Percentiles rank a stretch among this genome's conserved stretches.
Evolutionary conservation across 92 coral and sea anemone species (phyloP).

Genomic region (Paramuricea clavata): DNA sequence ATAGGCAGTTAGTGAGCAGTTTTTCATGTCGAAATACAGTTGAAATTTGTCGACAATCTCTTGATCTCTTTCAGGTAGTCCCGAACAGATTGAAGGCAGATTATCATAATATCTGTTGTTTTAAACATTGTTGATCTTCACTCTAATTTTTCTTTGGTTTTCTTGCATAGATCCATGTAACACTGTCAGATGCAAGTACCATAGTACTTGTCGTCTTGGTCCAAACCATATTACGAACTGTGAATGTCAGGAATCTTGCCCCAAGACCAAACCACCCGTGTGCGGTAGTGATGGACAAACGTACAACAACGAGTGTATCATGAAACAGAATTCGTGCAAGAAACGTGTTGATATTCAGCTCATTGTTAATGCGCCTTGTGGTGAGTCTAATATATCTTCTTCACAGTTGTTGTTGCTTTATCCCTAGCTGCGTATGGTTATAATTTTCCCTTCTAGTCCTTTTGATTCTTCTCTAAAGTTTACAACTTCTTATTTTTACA

Average conservation of each 20-base stretch:
- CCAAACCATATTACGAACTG: conserved; percentile 65
- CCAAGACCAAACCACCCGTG: conserved; percentile 7
- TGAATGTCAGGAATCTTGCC: conserved; percentile 20
- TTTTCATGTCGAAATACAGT: no score
- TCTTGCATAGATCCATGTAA: conserved; percentile 75
- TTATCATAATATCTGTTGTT: no score
- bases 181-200: conserved; percentile 70
- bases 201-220: conserved; percentile 72
- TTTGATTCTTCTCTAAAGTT: not conserved
- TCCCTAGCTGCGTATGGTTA: no score
- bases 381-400: not conserved
- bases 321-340: conserved; percentile 32
- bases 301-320: conserved; percentile 31
- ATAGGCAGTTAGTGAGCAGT: no score
- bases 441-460: not conserved
- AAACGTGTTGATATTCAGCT: conserved; percentile 26
- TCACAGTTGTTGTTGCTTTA: no score
- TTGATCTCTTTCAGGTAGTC: no score
- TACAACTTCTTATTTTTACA: not conserved
- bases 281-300: conserved; percentile 44
- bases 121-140: not conserved
- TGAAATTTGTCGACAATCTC: no score
- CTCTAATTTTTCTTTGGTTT: not conserved
- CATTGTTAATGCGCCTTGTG: conserved; percentile 31
- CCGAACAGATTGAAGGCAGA: no score